Base-by-base conservation (phyloP, 1,140 invertebrate species). In the Triops cancriformis region DNA sequence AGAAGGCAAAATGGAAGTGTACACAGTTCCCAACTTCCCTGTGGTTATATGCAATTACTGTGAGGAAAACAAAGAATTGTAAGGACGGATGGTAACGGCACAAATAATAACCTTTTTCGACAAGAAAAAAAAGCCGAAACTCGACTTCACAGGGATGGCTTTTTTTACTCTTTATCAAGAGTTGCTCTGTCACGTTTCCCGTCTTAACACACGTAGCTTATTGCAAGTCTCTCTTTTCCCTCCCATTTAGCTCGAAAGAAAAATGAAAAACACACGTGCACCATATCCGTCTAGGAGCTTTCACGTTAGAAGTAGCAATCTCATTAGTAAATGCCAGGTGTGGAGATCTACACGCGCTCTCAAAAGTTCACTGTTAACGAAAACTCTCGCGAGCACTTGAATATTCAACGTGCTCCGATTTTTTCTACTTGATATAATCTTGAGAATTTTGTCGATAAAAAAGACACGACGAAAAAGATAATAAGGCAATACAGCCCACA, bases 301-400 rank as follows among this genome's bases (percentile, higher is more conserved):
- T 64, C 51, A 64, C 51, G 51, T 64, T 23, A 23, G 18, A 64
- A 64, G 51, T 64, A 64, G 51, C 51, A 23, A 64, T 64, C 51
- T 64, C 51, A 64, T 64, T 64, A 64, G 51, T 23, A 64, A 18
- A 64, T 23, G 51, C 51, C 51, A 64, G 51, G 51, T 64, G 51
- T 64, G 23, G 51, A 64, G 51, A 64, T 64, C 23, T 64, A 64
- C 51, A 64, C 51, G 23, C 9, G 51, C 51, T 37, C 31, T 64
- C 18, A 64, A 14, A 64, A 23, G 5, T 64, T 23, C 51, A 64
- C 18, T 6, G 51, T 23, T 18, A 64, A 64, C 3, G 18, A 64
- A 64, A 64, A 1, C 23, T 64, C 0, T 64, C 51, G 14, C 51
- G 23, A 64, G 18, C 51, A 14, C 23, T 64, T 23, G n/a, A 7